Percentiles rank a stretch among this genome's conserved stretches.
phyloP scores from a whole-genome alignment of 2,797 vertebrate genomes.

The Sebastes variabilis region DNA sequence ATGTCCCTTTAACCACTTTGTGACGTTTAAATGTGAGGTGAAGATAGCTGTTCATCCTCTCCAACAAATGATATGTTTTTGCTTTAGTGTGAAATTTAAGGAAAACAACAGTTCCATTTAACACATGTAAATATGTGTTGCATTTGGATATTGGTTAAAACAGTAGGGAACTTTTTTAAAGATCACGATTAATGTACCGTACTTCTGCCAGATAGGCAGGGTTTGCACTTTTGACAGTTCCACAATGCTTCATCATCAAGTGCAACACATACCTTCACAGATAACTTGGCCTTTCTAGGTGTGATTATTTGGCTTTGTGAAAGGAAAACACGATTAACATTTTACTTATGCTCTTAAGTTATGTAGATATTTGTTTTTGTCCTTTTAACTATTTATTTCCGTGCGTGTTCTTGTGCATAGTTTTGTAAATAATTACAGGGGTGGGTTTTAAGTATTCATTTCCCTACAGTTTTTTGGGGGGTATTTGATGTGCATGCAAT shows the following conservation, averaged over 20 bases:
- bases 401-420: slow-evolving; percentile 84
- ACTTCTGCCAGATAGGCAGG: slow-evolving; percentile 21
- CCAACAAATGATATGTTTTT: slow-evolving; percentile 1
- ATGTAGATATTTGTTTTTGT: slow-evolving; percentile 79
- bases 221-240: slow-evolving; percentile 65
- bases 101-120: neutral
- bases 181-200: slow-evolving; percentile 11
- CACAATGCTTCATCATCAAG: slow-evolving; percentile 13
- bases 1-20: slow-evolving; percentile 72
- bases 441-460: slow-evolving; percentile 59
- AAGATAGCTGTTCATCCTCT: neutral
- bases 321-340: slow-evolving; percentile 54
- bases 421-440: slow-evolving; percentile 80
- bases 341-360: slow-evolving; percentile 60
- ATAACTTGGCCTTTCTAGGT: slow-evolving; percentile 44
- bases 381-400: slow-evolving; percentile 94
- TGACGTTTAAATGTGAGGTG: slow-evolving; percentile 14
- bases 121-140: slow-evolving; percentile 17
- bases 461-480: slow-evolving; percentile 10
- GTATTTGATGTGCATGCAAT: slow-evolving; percentile 65
- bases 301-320: slow-evolving; percentile 48
- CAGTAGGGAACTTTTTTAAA: slow-evolving; percentile 4
- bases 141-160: slow-evolving; percentile 1
- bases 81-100: slow-evolving; percentile 9
- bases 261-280: slow-evolving; percentile 30